Conservation (phyloP, 2,113 vertebrate species). For the Laticauda colubrina region DNA sequence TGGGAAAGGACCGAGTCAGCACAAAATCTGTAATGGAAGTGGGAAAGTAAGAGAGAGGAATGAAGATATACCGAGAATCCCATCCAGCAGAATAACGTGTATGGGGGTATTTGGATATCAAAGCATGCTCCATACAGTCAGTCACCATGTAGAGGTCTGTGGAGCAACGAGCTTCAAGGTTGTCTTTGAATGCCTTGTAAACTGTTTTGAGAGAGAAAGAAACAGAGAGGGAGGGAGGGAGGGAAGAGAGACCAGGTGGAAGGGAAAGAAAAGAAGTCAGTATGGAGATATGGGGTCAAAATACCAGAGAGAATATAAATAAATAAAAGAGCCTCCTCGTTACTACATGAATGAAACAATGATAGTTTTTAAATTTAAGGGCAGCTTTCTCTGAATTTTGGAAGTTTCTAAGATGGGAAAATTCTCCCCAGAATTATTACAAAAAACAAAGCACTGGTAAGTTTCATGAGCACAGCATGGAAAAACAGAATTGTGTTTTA, state of each 20-base stretch:
- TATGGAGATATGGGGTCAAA: neutral
- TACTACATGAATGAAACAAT: neutral
- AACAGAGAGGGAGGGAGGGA: neutral
- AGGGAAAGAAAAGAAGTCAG: neutral
- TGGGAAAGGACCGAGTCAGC: conserved; percentile 32
- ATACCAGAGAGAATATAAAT: neutral
- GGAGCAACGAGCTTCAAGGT: neutral
- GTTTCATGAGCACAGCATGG: neutral
- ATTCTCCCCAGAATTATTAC: neutral
- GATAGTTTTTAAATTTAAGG: neutral
- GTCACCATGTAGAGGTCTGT: conserved; percentile 71
- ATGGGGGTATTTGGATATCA: conserved; percentile 70
- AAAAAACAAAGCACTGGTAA: neutral
- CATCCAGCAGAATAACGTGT: conserved; percentile 71
- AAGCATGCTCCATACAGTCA: conserved; percentile 76
- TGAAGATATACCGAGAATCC: conserved; percentile 72
- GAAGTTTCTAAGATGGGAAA: neutral
- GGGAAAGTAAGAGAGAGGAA: conserved; percentile 76
- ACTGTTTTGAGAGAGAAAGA: conserved; percentile 10
- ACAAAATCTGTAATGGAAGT: conserved; percentile 68
- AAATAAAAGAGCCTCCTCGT: neutral
- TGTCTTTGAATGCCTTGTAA: accelerated
- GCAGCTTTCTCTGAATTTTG: neutral
- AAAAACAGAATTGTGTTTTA: neutral
- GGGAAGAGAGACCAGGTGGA: neutral